Percentiles rank a stretch among this genome's conserved stretches.
phyloP scores from a whole-genome alignment of 2,888 invertebrate genomes.

The Neria commutata region DNA sequence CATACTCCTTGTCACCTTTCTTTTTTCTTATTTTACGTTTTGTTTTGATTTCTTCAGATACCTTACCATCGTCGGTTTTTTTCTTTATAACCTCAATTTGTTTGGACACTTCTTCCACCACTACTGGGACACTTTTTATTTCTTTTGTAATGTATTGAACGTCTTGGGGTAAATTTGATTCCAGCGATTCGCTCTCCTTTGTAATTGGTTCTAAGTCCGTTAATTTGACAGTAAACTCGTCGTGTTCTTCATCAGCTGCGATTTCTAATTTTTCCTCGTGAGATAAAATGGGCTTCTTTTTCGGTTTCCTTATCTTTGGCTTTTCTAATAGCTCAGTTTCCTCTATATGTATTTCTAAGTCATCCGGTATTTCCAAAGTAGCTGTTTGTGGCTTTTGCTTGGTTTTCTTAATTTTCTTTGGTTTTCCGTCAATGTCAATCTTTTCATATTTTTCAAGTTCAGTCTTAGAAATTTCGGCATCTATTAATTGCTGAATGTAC shows the following conservation, averaged over 20 bases:
- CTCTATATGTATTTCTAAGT: slow-evolving; percentile 41
- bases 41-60: slow-evolving; percentile 57
- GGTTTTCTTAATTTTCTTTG: slow-evolving; percentile 49
- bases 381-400: slow-evolving; percentile 35
- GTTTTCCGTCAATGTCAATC: slow-evolving; percentile 53
- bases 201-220: slow-evolving; percentile 28
- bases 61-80: slow-evolving; percentile 52
- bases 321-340: slow-evolving; percentile 43
- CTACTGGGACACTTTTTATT: slow-evolving; percentile 36
- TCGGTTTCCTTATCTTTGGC: slow-evolving; percentile 37
- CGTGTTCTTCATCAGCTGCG: slow-evolving; percentile 25
- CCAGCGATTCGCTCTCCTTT: slow-evolving; percentile 18
- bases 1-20: slow-evolving; percentile 61
- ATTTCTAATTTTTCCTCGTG: slow-evolving; percentile 29
- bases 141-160: slow-evolving; percentile 36
- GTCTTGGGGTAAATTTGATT: slow-evolving; percentile 23
- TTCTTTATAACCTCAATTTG: slow-evolving; percentile 44
- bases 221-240: slow-evolving; percentile 34
- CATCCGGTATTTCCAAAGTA: slow-evolving; percentile 36
- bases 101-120: slow-evolving; percentile 40
- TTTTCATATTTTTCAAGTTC: slow-evolving; percentile 62
- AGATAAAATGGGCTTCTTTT: slow-evolving; percentile 20
- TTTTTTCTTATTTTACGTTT: slow-evolving; percentile 63
- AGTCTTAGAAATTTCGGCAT: slow-evolving; percentile 59
- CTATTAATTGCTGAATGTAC: slow-evolving; percentile 56